Percentiles rank a stretch among this genome's conserved stretches.
phyloP scores from a whole-genome alignment of 2,113 vertebrate genomes.

The Tachysurus fulvidraco region DNA sequence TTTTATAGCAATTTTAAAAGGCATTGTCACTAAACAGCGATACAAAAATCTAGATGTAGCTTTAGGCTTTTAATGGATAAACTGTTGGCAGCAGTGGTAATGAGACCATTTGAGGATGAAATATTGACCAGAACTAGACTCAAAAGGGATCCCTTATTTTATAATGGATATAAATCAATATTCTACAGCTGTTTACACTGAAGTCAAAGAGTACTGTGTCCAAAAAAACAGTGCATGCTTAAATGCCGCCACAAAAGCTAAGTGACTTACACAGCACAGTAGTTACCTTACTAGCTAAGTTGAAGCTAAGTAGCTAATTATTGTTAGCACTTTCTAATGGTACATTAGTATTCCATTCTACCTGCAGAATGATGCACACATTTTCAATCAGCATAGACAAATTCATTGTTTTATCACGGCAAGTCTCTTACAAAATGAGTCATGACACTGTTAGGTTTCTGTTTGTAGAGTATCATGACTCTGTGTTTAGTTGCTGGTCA shows the following conservation, averaged over 20 bases:
- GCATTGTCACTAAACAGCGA: background rate
- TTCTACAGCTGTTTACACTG: background rate
- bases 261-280: no score
- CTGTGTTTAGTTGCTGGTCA: no score
- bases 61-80: background rate
- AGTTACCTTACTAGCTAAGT: background rate
- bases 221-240: background rate
- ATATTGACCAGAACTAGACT: background rate
- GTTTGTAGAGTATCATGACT: no score
- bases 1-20: background rate
- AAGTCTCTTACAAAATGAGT: no score
- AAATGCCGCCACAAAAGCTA: background rate
- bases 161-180: background rate
- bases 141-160: background rate
- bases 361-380: no score
- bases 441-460: no score
- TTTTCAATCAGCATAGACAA: no score
- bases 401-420: no score
- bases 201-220: background rate
- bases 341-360: no score
- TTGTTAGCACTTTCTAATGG: background rate
- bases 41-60: background rate
- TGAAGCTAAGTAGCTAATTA: background rate
- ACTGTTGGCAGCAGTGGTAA: background rate
- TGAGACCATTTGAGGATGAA: background rate